A percentile compares a stretch with the other conserved stretches of the same genome.
Evolutionary conservation across 2,113 vertebrate genomes (phyloP).

Genomic region (Paradoxurus hermaphroditus): DNA sequence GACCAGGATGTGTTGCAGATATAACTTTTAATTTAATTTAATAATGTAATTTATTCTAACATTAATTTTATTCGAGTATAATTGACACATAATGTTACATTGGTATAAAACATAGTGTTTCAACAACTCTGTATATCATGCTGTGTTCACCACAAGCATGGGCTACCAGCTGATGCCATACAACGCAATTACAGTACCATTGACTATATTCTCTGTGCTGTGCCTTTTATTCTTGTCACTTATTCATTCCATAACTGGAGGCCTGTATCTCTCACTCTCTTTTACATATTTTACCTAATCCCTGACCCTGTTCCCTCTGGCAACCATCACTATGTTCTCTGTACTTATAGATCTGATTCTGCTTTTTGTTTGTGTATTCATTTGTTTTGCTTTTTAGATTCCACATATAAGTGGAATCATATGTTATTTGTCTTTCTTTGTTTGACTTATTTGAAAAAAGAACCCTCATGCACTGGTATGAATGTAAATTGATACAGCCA

Average conservation of each 20-base stretch:
- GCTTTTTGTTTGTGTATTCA: not conserved
- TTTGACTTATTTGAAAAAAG: not conserved
- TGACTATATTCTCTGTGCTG: not conserved
- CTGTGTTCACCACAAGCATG: not conserved
- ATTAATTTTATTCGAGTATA: not conserved
- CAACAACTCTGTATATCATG: not conserved
- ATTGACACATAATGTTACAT: not conserved
- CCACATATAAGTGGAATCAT: not conserved
- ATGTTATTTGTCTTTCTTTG: not conserved
- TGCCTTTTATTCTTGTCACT: not conserved
- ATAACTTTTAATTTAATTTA: not conserved
- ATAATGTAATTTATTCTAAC: not conserved
- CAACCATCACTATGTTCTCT: not conserved
- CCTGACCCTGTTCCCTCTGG: not conserved
- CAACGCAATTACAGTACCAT: not conserved
- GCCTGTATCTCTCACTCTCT: not conserved
- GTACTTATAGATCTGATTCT: not conserved
- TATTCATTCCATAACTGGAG: not conserved
- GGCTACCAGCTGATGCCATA: not conserved
- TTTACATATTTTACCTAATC: not conserved
- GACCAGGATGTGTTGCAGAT: not conserved
- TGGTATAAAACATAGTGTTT: not conserved
- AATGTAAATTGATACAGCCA: not conserved
- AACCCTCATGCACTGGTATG: not conserved
- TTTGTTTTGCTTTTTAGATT: not conserved